phyloP scores from a whole-genome alignment of 2,113 vertebrate species.

The Chamaetylas fuelleborni region DNA sequence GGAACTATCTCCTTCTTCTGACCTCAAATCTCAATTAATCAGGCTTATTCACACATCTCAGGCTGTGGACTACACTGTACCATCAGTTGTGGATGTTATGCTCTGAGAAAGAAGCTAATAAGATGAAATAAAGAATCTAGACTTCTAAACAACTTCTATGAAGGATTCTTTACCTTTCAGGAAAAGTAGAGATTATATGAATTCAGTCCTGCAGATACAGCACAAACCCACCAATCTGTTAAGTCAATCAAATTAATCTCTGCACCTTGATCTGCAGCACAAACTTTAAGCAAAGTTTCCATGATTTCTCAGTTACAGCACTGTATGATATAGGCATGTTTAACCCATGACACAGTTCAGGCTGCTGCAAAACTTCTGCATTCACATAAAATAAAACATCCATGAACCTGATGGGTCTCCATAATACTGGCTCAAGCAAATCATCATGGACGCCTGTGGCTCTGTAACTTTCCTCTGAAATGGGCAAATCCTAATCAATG shows the following conservation, averaged over 20 bases:
- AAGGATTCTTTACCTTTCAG: not conserved
- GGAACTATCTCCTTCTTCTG: not conserved
- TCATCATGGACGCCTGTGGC: not conserved
- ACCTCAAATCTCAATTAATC: not conserved
- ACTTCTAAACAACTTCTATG: not conserved
- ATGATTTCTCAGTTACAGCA: not conserved
- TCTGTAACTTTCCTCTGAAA: not conserved
- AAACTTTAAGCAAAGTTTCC: not conserved
- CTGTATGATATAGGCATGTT: not conserved
- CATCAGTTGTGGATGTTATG: not conserved
- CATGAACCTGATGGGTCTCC: not conserved
- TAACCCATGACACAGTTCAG: not conserved
- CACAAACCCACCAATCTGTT: not conserved
- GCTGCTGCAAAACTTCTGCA: not conserved
- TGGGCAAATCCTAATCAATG: slow-evolving; percentile 35
- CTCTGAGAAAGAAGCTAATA: not conserved
- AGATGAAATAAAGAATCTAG: not conserved
- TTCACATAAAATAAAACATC: not conserved
- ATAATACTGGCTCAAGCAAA: not conserved
- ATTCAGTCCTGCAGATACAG: not conserved
- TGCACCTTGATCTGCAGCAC: not conserved
- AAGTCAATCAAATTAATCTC: not conserved
- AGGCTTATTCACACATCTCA: not conserved
- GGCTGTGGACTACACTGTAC: not conserved
- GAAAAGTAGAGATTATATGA: not conserved